Conservation (phyloP, 2,113 vertebrate genomes). For the Sciurus niger region DNA sequence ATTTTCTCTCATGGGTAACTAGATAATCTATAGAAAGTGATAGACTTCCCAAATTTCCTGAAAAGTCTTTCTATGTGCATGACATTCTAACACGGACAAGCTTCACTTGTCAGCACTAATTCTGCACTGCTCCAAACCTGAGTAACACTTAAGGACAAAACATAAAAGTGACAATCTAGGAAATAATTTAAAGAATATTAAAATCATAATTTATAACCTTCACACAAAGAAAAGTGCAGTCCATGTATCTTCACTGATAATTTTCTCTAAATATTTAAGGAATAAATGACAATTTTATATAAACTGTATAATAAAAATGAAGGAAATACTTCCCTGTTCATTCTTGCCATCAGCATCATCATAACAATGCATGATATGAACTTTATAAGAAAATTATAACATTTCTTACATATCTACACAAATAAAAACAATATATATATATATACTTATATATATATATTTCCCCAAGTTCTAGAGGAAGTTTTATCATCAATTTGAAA, state of each 20-base stretch:
- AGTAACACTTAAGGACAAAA: neutral
- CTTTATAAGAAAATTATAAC: neutral
- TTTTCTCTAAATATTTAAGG: neutral
- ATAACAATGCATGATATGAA: neutral
- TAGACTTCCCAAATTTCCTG: neutral
- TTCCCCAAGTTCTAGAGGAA: neutral
- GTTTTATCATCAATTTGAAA: neutral
- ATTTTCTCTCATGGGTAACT: neutral
- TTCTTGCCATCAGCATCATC: neutral
- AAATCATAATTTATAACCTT: constrained; percentile 2
- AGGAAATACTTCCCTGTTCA: neutral
- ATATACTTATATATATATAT: neutral
- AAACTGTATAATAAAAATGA: neutral
- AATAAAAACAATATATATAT: neutral
- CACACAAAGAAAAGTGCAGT: neutral
- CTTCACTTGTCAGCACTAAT: neutral
- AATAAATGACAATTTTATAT: neutral
- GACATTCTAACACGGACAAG: neutral
- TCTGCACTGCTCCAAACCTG: neutral
- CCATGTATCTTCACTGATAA: neutral
- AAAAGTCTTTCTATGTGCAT: neutral
- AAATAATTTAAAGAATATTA: neutral
- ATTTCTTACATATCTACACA: neutral
- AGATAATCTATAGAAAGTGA: neutral
- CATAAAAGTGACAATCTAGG: neutral